These are phyloP conservation scores for Aselliscus stoliczkanus DNA, from an alignment of 2,797 vertebrate genomes.

Conservation along the genomic window DNA sequence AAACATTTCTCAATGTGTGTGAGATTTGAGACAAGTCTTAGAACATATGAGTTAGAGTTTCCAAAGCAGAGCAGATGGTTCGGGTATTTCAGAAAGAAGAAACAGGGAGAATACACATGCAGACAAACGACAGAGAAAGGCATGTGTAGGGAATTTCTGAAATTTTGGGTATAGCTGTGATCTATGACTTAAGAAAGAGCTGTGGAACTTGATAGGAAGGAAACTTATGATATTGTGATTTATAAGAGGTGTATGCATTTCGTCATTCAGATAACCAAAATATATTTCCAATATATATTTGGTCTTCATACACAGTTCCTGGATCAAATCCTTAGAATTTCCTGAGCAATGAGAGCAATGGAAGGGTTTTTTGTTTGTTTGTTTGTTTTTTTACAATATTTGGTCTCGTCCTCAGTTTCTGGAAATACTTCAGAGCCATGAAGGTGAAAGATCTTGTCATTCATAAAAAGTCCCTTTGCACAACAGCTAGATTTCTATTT, in stretches of 20 bases:
- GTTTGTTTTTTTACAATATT: background rate
- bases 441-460: background rate
- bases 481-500: background rate
- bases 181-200: background rate
- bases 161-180: background rate
- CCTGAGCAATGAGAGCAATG: background rate
- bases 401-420: background rate
- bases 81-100: background rate
- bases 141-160: background rate
- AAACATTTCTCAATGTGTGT: background rate
- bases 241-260: background rate
- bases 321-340: background rate
- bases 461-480: background rate
- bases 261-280: background rate
- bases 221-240: background rate
- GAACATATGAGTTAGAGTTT: background rate
- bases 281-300: background rate
- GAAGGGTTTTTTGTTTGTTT: background rate
- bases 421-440: background rate
- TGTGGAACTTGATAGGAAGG: background rate
- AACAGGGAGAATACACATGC: background rate
- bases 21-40: background rate
- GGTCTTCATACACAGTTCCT: background rate
- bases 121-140: background rate
- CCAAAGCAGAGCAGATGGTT: background rate